These are phyloP conservation scores for Lycaena phlaeas DNA, from an alignment of 2,888 invertebrate species.

Conservation along the genomic window DNA sequence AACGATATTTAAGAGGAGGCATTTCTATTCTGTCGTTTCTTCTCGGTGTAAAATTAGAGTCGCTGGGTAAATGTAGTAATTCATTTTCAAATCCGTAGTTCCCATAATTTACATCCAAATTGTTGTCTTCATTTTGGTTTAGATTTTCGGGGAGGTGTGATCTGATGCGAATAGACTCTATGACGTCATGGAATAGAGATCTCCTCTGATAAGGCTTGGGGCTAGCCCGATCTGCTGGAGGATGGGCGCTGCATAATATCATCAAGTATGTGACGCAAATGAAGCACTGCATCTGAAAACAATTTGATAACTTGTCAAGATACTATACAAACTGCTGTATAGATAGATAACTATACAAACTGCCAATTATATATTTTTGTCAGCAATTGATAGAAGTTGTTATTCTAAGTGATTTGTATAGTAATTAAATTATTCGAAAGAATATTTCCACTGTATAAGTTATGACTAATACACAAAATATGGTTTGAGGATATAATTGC, in stretches of 20 bases:
- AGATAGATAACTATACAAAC: no score
- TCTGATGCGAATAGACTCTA: slow-evolving; percentile 50
- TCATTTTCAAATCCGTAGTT: slow-evolving; percentile 43
- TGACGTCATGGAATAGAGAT: slow-evolving; percentile 56
- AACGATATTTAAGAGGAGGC: slow-evolving; percentile 51
- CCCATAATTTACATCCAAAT: slow-evolving; percentile 41
- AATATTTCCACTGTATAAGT: no score
- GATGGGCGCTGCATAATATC: slow-evolving; percentile 45
- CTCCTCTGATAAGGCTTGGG: slow-evolving; percentile 35
- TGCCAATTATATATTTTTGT: slow-evolving; percentile 5
- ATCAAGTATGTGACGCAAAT: slow-evolving; percentile 58
- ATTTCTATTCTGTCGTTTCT: slow-evolving; percentile 60
- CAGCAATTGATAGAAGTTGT: no score
- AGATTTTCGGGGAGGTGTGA: slow-evolving; percentile 45
- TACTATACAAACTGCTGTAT: no score
- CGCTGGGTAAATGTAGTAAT: slow-evolving; percentile 38
- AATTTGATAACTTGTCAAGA: no score
- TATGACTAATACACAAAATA: no score
- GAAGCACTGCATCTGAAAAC: slow-evolving; percentile 60
- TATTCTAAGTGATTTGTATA: no score
- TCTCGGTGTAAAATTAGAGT: slow-evolving; percentile 47
- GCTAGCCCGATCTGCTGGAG: slow-evolving; percentile 31
- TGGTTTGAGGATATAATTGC: no score
- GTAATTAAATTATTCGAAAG: no score
- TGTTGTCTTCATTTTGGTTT: slow-evolving; percentile 47